Evolutionary conservation across 2,797 vertebrate genomes (phyloP).

Genomic region (Lepidocolaptes lacrymiger): DNA sequence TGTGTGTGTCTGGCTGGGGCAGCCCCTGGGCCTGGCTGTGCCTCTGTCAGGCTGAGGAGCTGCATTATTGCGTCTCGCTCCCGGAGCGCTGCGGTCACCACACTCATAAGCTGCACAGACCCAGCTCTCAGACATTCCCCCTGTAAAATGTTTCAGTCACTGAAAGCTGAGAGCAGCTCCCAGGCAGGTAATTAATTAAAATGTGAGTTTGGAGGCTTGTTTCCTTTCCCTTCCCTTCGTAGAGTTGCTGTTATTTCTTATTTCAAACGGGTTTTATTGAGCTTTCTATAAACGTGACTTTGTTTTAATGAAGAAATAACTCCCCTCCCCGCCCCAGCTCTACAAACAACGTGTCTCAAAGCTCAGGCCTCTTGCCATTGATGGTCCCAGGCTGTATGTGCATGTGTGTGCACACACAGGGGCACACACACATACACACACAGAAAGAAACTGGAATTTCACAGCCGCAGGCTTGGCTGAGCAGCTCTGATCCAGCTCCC

Average conservation of each 20-base stretch:
- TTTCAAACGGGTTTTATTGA: not conserved
- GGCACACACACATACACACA: too few species aligned
- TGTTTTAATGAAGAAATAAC: not conserved
- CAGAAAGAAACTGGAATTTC: not conserved
- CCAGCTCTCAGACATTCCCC: not conserved
- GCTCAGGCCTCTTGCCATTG: rapidly evolving
- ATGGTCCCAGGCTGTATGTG: not conserved
- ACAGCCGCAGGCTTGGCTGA: not conserved
- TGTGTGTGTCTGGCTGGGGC: not conserved
- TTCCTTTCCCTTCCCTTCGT: not conserved
- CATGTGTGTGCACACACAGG: rapidly evolving
- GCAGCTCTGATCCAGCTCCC: not conserved
- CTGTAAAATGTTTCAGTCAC: not conserved
- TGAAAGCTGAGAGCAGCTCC: conserved; percentile 25
- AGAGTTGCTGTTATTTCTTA: not conserved
- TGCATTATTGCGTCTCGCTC: not conserved
- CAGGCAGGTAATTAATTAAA: conserved; percentile 30
- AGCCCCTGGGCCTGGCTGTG: not conserved
- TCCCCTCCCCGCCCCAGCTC: not conserved
- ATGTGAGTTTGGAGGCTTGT: not conserved
- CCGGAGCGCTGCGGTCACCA: not conserved
- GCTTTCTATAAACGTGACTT: not conserved
- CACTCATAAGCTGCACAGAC: not conserved
- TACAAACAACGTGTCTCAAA: not conserved
- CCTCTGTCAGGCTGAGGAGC: not conserved